phyloP scores from a whole-genome alignment of 2,888 invertebrate species.

The Tiliacea aurago region DNA sequence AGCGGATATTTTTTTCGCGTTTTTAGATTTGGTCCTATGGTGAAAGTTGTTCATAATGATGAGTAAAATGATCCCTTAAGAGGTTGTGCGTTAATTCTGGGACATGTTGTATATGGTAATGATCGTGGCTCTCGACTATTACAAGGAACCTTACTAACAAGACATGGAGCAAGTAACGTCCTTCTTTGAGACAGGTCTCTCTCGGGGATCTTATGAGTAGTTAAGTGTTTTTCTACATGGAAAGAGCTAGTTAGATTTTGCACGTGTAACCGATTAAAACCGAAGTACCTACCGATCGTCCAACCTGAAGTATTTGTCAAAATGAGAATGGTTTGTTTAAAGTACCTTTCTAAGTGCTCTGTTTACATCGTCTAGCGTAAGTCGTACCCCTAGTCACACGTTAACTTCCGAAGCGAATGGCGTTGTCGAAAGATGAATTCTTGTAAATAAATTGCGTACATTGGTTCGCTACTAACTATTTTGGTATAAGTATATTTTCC shows the following conservation, averaged over 20 bases:
- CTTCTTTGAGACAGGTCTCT: neutral
- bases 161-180: constrained; percentile 6
- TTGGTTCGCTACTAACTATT: constrained; percentile 31
- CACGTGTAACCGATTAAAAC: constrained; percentile 37
- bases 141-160: neutral
- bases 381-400: constrained; percentile 36
- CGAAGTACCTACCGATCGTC: constrained; percentile 7
- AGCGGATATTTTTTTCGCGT: too few relatives aligned
- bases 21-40: too few relatives aligned
- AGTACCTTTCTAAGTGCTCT: constrained; percentile 42
- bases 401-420: constrained; percentile 51
- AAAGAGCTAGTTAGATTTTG: constrained; percentile 14
- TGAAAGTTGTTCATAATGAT: too few relatives aligned
- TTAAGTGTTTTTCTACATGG: constrained; percentile 3
- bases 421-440: constrained; percentile 45
- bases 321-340: constrained; percentile 15
- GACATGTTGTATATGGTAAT: too few relatives aligned
- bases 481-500: constrained; percentile 42
- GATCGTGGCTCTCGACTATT: neutral
- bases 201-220: constrained; percentile 15
- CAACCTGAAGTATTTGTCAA: constrained; percentile 22
- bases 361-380: constrained; percentile 58
- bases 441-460: constrained; percentile 35
- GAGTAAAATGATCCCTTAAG: too few relatives aligned
- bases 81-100: too few relatives aligned